Percentiles rank a stretch among this genome's conserved stretches.
Evolutionary conservation across 1,140 invertebrate genomes (phyloP).

Genomic region (Babylonia areolata): DNA sequence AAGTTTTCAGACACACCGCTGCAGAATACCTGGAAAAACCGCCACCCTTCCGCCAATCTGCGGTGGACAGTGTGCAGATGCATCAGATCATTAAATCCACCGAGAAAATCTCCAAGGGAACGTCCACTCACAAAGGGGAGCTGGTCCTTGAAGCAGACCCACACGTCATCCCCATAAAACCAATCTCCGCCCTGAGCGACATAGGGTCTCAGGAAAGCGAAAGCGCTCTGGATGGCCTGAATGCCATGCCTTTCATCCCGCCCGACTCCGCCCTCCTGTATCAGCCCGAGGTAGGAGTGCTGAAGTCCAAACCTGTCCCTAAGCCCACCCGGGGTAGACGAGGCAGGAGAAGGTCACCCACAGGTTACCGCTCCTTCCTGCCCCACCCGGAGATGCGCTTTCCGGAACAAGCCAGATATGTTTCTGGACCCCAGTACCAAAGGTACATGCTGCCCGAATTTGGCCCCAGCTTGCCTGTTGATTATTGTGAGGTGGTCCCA

Average conservation of each 20-base stretch:
- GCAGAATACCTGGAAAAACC: background rate
- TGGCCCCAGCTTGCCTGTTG: background rate
- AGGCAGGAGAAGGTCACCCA: background rate
- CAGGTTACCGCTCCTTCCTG: background rate
- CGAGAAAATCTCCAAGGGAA: background rate
- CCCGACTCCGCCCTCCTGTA: background rate
- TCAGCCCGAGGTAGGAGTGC: background rate
- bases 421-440: background rate
- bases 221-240: background rate
- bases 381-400: background rate
- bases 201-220: background rate
- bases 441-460: background rate
- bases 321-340: background rate
- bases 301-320: slow-evolving; percentile 13
- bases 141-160: background rate
- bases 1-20: background rate
- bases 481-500: background rate
- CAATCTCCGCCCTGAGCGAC: background rate
- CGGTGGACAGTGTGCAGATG: background rate
- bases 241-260: background rate
- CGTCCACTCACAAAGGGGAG: background rate
- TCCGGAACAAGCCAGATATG: background rate
- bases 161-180: background rate
- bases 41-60: background rate
- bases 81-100: background rate